Base-by-base conservation (phyloP, 2,888 invertebrate species). In the Chrysomela aeneicollis region DNA sequence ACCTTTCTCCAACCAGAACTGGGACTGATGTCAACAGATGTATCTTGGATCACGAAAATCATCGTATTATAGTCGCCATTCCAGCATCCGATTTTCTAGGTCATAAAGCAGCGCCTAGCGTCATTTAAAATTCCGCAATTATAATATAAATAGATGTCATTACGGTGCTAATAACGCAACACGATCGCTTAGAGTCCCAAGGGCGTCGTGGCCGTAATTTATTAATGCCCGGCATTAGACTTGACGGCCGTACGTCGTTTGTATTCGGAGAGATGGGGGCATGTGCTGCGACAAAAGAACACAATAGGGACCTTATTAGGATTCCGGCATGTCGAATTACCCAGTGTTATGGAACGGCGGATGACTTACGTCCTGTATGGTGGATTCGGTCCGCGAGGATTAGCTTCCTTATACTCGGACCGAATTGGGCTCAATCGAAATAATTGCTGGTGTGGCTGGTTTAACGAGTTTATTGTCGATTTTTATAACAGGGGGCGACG, bases 131-230 rank as follows among this genome's bases (percentile, higher is more conserved):
- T 82, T 82, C 81, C 75, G 78, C 82, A 82, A 83, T 83, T 83
- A 83, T 82, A 83, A 83, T 82, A 83, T 82, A 83, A 83, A 83
- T 83, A 82, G 83, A 82, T 78, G 79, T 82, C 81, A 82, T 83
- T 83, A 83, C 79, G 73, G 75, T 78, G 80, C 80, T 82, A 82
- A 82, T 83, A 82, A 82, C 82, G 79, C 79, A 79, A 81, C 80
- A 81, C 79, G 80, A 82, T 82, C 82, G 82, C 79, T 82, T 81
- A 81, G 79, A 79, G 74, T 76, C 81, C 78, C 77, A 73, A 74
- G 82, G 81, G 82, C 80, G 80, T 79, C 79, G 78, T 81, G 77
- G 77, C 76, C 77, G 81, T 82, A 81, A 83, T 83, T 83, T 83
- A 83, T 83, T 82, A 82, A 82, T 81, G 81, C 81, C 78, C 75